Percentiles rank a stretch among this genome's conserved stretches.
Conservation (phyloP, 2,888 invertebrate species). For the Eristalinus sepulchralis region DNA sequence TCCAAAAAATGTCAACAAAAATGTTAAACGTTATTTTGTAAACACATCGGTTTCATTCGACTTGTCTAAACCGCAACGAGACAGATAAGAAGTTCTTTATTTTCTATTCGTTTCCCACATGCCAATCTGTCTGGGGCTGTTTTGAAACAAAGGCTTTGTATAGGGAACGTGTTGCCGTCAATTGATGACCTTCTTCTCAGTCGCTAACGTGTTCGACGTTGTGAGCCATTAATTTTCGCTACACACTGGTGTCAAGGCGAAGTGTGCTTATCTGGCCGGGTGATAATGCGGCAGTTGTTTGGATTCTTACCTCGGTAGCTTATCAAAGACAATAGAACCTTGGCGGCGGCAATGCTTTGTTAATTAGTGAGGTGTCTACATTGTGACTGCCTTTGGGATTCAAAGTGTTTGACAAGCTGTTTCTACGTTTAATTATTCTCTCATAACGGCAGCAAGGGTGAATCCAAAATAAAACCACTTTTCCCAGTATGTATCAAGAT, state of each 20-base stretch:
- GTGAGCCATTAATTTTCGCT: background rate
- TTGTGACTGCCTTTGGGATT: background rate
- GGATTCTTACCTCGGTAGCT: background rate
- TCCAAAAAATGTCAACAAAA: too few relatives aligned
- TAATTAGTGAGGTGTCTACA: background rate
- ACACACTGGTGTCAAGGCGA: background rate
- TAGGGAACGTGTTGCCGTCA: background rate
- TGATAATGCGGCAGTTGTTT: background rate
- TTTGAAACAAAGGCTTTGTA: background rate
- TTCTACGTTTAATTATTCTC: too few relatives aligned
- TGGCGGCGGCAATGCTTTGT: background rate
- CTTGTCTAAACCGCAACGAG: too few relatives aligned
- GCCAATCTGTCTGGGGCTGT: background rate
- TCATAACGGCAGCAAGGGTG: too few relatives aligned
- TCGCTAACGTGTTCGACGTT: background rate
- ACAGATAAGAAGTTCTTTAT: too few relatives aligned
- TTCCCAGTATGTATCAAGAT: too few relatives aligned
- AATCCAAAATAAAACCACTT: too few relatives aligned
- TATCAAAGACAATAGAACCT: background rate
- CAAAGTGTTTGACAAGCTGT: background rate
- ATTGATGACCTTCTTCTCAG: background rate
- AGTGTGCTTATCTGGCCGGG: background rate
- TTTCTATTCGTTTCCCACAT: background rate
- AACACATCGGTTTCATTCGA: too few relatives aligned
- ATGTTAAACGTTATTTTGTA: too few relatives aligned